Conservation (phyloP, 2,113 vertebrate species). For the Hippocampus barbouri region DNA sequence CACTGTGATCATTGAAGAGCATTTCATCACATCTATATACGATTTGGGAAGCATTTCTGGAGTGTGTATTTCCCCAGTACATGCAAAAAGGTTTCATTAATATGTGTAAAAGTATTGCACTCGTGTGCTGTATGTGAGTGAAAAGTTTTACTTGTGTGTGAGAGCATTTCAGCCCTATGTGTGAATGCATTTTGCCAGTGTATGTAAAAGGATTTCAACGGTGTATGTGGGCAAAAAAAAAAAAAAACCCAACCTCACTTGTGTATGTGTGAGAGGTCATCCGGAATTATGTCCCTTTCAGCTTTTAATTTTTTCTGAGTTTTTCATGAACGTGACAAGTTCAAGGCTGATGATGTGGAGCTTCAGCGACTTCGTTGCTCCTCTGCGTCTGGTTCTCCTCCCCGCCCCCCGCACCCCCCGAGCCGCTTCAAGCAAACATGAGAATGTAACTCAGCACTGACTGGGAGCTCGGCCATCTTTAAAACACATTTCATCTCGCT, state of each 20-base stretch:
- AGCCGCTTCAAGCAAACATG: conserved; percentile 41
- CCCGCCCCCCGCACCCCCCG: conserved; percentile 38
- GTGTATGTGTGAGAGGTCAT: background rate
- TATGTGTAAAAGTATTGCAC: no score
- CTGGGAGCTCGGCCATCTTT: conserved; percentile 59
- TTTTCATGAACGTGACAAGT: background rate
- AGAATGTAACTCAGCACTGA: conserved; percentile 48
- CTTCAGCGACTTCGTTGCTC: conserved; percentile 61
- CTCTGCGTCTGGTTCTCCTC: conserved; percentile 39
- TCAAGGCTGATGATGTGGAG: conserved; percentile 62
- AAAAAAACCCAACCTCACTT: no score
- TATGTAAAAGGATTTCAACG: background rate
- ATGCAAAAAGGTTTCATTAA: no score
- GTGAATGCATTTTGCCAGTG: no score
- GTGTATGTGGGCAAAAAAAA: background rate
- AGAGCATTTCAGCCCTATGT: no score
- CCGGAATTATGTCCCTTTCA: background rate
- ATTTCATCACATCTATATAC: no score
- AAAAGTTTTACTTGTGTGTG: no score
- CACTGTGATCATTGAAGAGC: no score
- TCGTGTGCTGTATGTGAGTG: no score
- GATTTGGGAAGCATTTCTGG: no score
- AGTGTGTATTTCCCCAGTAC: no score
- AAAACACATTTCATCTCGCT: conserved; percentile 57
- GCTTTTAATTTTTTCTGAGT: no score